These are phyloP conservation scores for Drosophila ficusphila DNA, from an alignment of 1,140 invertebrate species.

Conservation along the genomic window DNA sequence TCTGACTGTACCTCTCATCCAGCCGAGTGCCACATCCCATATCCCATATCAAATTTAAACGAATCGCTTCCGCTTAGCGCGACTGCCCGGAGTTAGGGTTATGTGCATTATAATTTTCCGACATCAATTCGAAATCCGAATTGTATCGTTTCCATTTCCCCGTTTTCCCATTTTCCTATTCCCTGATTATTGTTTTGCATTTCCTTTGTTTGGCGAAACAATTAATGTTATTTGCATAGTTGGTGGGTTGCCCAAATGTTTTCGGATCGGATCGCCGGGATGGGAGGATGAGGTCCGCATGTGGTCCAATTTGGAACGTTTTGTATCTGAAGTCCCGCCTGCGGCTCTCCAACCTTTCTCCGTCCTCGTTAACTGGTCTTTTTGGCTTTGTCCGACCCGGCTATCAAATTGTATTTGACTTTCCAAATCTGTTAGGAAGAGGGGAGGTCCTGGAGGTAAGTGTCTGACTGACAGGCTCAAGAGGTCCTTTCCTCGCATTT, in stretches of 20 bases:
- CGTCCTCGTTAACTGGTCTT: conserved; percentile 42
- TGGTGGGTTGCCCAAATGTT: conserved; percentile 39
- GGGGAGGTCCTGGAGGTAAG: conserved; percentile 29
- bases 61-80: conserved; percentile 59
- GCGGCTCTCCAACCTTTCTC: conserved; percentile 29
- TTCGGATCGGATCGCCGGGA: background rate
- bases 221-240: conserved; percentile 82
- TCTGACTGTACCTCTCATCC: conserved; percentile 57
- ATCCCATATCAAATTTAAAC: conserved; percentile 82
- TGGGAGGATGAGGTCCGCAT: conserved; percentile 46
- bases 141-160: conserved; percentile 67
- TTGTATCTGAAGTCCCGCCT: conserved; percentile 29
- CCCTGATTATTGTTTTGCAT: conserved; percentile 58
- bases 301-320: conserved; percentile 53
- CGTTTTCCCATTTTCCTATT: conserved; percentile 46
- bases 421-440: conserved; percentile 63
- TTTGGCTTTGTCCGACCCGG: conserved; percentile 34
- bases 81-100: conserved; percentile 74
- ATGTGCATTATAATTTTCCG: conserved; percentile 64
- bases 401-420: conserved; percentile 78
- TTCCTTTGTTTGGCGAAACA: conserved; percentile 75
- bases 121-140: conserved; percentile 51
- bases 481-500: conserved; percentile 36
- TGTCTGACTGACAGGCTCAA: conserved; percentile 66
- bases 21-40: conserved; percentile 31